Conservation (phyloP, 64 coral and sea anemone genomes). For the Pachyseris speciosa region DNA sequence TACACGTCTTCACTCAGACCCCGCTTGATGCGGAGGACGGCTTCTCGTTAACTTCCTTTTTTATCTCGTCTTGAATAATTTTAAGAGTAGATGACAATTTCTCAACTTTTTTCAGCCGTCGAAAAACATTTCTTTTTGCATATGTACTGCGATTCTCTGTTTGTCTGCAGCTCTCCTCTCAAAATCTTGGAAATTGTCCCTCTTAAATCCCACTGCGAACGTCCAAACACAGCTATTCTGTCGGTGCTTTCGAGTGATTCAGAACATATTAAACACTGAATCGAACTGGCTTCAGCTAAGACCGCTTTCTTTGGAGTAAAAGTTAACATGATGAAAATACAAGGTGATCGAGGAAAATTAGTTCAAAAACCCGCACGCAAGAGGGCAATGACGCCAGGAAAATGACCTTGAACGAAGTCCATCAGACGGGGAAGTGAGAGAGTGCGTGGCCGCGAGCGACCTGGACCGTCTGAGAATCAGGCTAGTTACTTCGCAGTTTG, state of each 20-base stretch:
- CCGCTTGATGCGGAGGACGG: not conserved
- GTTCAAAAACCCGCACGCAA: too few relatives aligned
- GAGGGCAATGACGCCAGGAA: too few relatives aligned
- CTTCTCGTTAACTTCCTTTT: not conserved
- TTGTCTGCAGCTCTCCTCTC: not conserved
- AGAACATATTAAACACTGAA: constrained; percentile 18
- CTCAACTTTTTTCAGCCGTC: not conserved
- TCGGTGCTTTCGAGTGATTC: not conserved
- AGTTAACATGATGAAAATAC: too few relatives aligned
- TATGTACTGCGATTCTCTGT: not conserved
- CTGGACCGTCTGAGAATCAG: too few relatives aligned
- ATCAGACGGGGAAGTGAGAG: too few relatives aligned
- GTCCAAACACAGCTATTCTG: constrained; percentile 24
- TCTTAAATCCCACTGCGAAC: constrained; percentile 14
- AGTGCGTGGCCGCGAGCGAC: too few relatives aligned
- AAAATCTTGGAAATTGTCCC: not conserved
- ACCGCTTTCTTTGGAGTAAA: too few relatives aligned
- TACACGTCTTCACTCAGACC: not conserved
- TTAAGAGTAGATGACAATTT: not conserved
- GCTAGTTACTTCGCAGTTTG: too few relatives aligned
- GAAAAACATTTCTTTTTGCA: not conserved
- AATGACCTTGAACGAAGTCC: too few relatives aligned
- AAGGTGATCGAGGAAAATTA: too few relatives aligned
- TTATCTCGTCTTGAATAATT: not conserved
- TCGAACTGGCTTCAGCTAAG: not conserved